Evolutionary conservation across 92 coral and sea anemone species (phyloP).

Genomic region (Micromussa lordhowensis): DNA sequence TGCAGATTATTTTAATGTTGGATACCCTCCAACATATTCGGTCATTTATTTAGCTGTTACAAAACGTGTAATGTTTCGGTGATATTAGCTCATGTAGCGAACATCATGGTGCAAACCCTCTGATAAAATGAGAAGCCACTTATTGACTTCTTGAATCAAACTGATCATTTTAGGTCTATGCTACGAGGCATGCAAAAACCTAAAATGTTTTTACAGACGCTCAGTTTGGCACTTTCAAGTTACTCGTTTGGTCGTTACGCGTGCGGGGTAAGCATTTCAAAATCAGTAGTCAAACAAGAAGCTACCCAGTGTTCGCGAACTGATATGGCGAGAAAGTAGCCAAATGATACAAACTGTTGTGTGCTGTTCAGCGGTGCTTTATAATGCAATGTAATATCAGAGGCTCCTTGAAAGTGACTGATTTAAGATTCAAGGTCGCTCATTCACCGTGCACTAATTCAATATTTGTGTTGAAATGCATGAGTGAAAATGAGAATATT

Average conservation of each 20-base stretch:
- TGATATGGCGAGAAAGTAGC: background rate
- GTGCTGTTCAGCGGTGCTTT: background rate
- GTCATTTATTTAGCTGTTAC: background rate
- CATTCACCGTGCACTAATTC: background rate
- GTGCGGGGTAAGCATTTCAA: background rate
- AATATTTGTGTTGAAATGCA: background rate
- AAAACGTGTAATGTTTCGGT: background rate
- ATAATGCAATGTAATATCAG: background rate
- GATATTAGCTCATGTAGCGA: background rate
- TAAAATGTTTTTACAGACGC: no score
- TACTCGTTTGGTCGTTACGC: background rate
- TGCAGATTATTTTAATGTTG: background rate
- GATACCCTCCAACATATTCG: background rate
- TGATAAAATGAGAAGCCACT: background rate
- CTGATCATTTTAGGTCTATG: background rate
- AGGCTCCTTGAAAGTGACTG: background rate
- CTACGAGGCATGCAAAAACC: background rate
- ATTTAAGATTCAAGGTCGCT: background rate
- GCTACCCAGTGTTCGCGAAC: background rate
- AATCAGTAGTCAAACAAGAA: background rate
- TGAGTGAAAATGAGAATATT: background rate
- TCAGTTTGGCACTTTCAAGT: background rate
- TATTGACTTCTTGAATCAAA: background rate
- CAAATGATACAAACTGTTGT: background rate
- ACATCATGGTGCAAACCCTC: background rate